Evolutionary conservation across 1,140 invertebrate genomes (phyloP).

Genomic region (Plutomurus gul): DNA sequence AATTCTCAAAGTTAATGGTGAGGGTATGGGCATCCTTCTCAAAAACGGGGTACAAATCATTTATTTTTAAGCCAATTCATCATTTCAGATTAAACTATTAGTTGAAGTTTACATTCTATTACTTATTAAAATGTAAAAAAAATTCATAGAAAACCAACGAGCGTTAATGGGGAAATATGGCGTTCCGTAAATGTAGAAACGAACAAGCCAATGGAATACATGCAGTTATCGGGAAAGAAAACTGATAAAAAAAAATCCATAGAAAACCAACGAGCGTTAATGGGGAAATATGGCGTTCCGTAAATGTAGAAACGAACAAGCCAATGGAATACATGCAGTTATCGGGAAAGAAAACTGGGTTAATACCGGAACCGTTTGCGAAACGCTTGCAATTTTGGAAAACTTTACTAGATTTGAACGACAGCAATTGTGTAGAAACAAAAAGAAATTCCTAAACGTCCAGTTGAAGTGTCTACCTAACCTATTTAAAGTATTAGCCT

Average conservation of each 20-base stretch:
- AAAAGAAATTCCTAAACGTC: too few species aligned
- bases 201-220: background rate
- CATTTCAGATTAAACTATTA: background rate
- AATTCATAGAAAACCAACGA: slow-evolving; percentile 10
- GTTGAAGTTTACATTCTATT: too few species aligned
- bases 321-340: slow-evolving; percentile 30
- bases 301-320: background rate
- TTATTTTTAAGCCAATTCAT: background rate
- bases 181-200: background rate
- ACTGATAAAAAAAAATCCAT: too few species aligned
- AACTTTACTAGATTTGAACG: background rate
- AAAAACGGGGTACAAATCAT: slow-evolving; percentile 42
- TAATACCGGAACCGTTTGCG: slow-evolving; percentile 38
- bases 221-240: slow-evolving; percentile 32
- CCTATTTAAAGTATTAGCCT: too few species aligned
- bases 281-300: slow-evolving; percentile 2
- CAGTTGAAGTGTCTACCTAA: too few species aligned
- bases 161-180: slow-evolving; percentile 17
- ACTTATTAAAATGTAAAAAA: too few species aligned
- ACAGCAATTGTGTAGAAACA: background rate
- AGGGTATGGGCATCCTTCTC: slow-evolving; percentile 49
- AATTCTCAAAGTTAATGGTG: slow-evolving; percentile 37
- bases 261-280: background rate
- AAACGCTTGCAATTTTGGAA: slow-evolving; percentile 48
- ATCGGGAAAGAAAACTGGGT: slow-evolving; percentile 22